phyloP scores from a whole-genome alignment of 2,113 vertebrate species.

The Rattus rattus region DNA sequence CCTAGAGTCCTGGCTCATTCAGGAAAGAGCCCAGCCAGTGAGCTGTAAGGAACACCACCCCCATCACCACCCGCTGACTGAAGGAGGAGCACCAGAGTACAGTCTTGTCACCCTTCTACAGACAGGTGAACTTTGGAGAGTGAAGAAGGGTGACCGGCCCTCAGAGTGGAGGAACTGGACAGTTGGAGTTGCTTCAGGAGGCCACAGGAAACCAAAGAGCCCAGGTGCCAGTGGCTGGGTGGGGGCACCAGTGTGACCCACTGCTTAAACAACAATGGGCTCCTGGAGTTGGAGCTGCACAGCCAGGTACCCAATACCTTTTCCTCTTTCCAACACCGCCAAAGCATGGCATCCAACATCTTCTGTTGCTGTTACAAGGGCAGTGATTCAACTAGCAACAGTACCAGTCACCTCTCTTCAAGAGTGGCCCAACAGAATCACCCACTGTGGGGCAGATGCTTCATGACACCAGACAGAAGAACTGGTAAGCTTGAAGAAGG shows the following conservation, averaged over 20 bases:
- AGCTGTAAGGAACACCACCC: too few species aligned
- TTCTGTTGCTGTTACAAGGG: constrained; percentile 63
- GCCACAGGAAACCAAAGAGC: not conserved
- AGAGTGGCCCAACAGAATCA: not conserved
- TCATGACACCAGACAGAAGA: too few species aligned
- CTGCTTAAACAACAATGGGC: constrained; percentile 58
- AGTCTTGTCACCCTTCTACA: not conserved
- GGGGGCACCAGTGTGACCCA: constrained; percentile 51
- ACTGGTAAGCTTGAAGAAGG: too few species aligned
- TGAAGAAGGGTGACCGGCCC: not conserved
- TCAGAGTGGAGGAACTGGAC: not conserved
- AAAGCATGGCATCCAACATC: constrained; percentile 65
- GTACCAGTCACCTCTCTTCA: accelerated
- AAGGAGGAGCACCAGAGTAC: not conserved
- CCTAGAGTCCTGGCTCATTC: not conserved
- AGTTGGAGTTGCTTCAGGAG: not conserved
- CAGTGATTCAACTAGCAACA: not conserved
- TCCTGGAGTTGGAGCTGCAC: constrained; percentile 22
- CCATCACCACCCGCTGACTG: not conserved
- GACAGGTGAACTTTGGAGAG: not conserved
- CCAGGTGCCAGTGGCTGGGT: not conserved
- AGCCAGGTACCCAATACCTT: not conserved
- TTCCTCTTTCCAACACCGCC: constrained; percentile 29
- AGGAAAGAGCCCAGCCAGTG: not conserved
- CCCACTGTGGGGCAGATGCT: not conserved